Conservation (phyloP, 2,113 vertebrate genomes). For the Trematomus loennbergii region DNA sequence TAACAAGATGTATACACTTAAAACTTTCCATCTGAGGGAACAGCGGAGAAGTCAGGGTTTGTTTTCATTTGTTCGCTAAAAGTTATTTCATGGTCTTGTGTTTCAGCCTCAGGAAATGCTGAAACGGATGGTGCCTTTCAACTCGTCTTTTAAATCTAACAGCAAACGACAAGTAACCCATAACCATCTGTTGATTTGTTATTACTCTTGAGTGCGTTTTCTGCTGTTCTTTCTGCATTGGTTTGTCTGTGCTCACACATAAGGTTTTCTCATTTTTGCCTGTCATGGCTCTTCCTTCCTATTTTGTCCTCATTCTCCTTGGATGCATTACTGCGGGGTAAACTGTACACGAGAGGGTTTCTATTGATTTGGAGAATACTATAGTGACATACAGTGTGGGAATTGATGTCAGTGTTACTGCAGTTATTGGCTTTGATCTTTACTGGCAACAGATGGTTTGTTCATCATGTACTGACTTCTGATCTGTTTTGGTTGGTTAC, state of each 20-base stretch:
- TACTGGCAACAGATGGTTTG: not conserved
- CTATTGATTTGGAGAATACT: constrained; percentile 41
- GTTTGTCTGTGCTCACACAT: not conserved
- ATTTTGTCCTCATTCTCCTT: not conserved
- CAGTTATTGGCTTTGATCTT: not conserved
- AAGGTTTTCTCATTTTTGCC: constrained; percentile 3
- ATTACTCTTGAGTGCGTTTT: constrained; percentile 33
- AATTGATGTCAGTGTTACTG: not conserved
- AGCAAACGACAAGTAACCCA: constrained; percentile 89
- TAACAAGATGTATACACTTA: too few relatives aligned
- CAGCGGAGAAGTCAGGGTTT: not conserved
- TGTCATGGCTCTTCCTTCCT: not conserved
- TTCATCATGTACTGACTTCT: not conserved
- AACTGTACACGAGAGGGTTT: constrained; percentile 23
- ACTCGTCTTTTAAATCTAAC: constrained; percentile 93
- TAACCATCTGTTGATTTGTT: not conserved
- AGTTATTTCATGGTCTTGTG: constrained; percentile 60
- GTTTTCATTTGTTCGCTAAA: constrained; percentile 1
- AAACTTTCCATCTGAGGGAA: too few relatives aligned
- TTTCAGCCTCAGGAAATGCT: constrained; percentile 97
- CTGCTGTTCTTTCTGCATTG: not conserved
- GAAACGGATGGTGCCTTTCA: constrained; percentile 99
- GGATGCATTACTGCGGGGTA: constrained; percentile 13
- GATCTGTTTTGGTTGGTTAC: not conserved
- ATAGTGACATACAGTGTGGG: not conserved